Conservation (phyloP, 2,797 vertebrate genomes). For the Spinibarbus caldwelli region DNA sequence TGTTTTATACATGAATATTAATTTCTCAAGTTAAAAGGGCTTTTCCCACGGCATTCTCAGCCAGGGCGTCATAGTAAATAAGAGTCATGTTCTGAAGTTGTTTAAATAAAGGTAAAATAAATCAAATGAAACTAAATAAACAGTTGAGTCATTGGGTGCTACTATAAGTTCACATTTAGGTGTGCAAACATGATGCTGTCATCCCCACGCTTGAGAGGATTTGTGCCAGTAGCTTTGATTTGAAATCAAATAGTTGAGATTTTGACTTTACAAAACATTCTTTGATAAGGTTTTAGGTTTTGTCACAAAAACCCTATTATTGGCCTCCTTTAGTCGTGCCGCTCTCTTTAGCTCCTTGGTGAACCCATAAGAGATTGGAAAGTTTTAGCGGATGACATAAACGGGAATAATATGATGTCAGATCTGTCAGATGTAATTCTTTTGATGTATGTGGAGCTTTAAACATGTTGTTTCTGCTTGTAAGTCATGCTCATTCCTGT, state of each 20-base stretch:
- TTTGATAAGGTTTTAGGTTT: neutral
- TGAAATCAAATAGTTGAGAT: neutral
- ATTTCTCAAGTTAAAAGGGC: neutral
- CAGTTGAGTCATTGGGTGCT: constrained; percentile 6
- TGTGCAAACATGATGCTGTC: neutral
- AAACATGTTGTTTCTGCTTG: neutral
- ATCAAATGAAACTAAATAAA: neutral
- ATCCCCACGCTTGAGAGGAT: neutral
- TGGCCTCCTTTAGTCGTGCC: neutral
- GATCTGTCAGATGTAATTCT: neutral
- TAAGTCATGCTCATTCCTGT: neutral
- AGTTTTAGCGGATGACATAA: neutral
- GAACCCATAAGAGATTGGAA: neutral
- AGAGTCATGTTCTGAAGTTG: neutral
- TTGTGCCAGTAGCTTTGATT: neutral
- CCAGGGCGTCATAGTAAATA: neutral
- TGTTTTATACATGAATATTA: neutral
- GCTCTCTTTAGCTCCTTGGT: neutral
- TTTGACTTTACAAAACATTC: neutral
- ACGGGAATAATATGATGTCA: neutral
- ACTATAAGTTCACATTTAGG: neutral
- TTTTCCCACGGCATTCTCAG: neutral
- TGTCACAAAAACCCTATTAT: neutral
- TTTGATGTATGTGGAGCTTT: neutral
- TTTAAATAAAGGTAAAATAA: neutral